Evolutionary conservation across 2,888 invertebrate species (phyloP).

Genomic region (Choristoneura rosaceana): DNA sequence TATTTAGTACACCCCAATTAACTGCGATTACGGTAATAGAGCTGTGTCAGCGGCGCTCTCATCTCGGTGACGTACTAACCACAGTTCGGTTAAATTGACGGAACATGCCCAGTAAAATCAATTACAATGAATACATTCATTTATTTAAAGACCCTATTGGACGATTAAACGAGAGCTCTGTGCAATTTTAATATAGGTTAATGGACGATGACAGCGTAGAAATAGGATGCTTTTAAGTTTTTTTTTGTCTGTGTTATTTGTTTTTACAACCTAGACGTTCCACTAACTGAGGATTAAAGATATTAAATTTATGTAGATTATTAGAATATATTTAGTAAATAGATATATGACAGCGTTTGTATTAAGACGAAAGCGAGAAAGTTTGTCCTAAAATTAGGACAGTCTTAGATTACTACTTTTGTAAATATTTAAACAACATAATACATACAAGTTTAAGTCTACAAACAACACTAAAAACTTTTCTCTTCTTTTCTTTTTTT

Average conservation of each 20-base stretch:
- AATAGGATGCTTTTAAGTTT: background rate
- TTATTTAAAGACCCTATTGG: conserved; percentile 33
- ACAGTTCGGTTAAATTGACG: conserved; percentile 26
- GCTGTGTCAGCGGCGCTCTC: background rate
- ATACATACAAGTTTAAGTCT: too few relatives aligned
- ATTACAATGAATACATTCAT: conserved; percentile 23
- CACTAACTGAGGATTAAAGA: background rate
- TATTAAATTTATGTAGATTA: too few relatives aligned
- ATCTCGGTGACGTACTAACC: conserved; percentile 29
- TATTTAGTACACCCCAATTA: background rate
- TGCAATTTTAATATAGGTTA: conserved; percentile 9
- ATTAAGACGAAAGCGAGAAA: too few relatives aligned
- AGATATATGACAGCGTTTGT: too few relatives aligned
- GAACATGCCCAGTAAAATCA: conserved; percentile 16
- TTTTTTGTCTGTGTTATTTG: background rate
- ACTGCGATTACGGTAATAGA: background rate
- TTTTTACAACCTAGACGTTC: background rate
- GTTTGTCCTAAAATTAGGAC: too few relatives aligned
- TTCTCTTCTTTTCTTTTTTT: too few relatives aligned
- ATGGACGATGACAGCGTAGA: background rate
- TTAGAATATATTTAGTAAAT: too few relatives aligned
- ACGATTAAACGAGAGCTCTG: conserved; percentile 1
- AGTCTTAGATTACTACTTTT: too few relatives aligned
- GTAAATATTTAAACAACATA: too few relatives aligned
- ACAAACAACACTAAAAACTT: too few relatives aligned